These are phyloP conservation scores for Bombus turneri DNA, from an alignment of 1,140 invertebrate species.

Conservation along the genomic window DNA sequence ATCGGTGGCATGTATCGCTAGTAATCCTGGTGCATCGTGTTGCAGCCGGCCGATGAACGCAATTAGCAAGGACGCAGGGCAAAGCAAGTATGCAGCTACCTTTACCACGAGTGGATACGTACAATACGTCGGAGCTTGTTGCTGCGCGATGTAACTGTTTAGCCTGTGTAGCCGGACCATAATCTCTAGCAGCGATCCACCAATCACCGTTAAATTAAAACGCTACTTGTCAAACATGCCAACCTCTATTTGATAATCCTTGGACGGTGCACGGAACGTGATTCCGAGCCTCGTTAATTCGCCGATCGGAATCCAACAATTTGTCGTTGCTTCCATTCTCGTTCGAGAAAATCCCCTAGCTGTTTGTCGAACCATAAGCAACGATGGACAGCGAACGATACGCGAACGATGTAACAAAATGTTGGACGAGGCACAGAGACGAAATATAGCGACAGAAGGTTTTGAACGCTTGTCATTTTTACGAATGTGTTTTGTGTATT, in stretches of 20 bases:
- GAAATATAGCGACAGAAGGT: no score
- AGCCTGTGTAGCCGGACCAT: not conserved
- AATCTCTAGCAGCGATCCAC: constrained; percentile 33
- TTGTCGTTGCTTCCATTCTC: not conserved
- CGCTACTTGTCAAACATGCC: constrained; percentile 57
- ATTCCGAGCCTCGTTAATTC: not conserved
- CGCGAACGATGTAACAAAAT: no score
- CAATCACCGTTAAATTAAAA: constrained; percentile 67
- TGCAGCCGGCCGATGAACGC: constrained; percentile 13
- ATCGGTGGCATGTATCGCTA: constrained; percentile 12
- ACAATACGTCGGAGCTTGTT: not conserved
- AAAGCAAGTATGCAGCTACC: constrained; percentile 60
- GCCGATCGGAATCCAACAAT: not conserved
- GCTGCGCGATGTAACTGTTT: constrained; percentile 25
- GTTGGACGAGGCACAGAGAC: no score
- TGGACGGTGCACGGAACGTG: not conserved
- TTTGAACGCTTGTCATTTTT: no score
- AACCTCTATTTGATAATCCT: constrained; percentile 26
- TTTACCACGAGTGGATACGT: constrained; percentile 25
- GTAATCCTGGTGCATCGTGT: not conserved
- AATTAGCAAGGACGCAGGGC: constrained; percentile 49
- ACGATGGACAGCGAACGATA: not conserved
- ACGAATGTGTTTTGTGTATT: no score
- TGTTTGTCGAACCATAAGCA: not conserved
- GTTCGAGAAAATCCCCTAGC: no score